Evolutionary conservation across 2,113 vertebrate species (phyloP), one percentile per base, ranked within the genome.

Genomic region (Pimephales promelas): DNA sequence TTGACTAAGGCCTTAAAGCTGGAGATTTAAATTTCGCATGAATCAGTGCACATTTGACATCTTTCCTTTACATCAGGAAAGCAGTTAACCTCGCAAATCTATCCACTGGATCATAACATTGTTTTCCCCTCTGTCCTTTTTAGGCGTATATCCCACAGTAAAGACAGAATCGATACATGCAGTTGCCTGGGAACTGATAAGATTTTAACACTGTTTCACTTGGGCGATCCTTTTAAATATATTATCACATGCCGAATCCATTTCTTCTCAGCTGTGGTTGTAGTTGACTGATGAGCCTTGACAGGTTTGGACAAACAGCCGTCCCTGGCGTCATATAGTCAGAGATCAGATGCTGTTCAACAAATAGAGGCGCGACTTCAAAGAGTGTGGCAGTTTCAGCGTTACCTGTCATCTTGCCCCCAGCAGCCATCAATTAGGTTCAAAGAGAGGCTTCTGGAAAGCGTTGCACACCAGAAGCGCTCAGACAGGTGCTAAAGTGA

Each of bases 241-340:
- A 85, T 88, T 74, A 56, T 86, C 83, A 85, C 86, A 85, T 76
- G 31, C 47, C 79, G 87, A 87, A n/a, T n/a, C 73, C 70, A 70
- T 71, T 68, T 81, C 62, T 71, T 75, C 62, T 56, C 14, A 5
- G 26, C 77, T 68, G 40, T 13, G 22, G 62, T n/a, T 73, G 77
- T 43, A 80, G 88, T 74, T 64, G 87, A 87, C 78, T 85, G 89
- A 85, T 91, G 83, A 88, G 72, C 76, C 56, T 28, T 90, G 89
- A 87, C 76, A 88, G 77, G 43, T 88, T 89, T 91, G 52, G 10
- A 86, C 82, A 86, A 82, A 77, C 85, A 79, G 84, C 71, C 85
- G 56, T 84, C 72, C 74, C 84, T 70, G 79, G 87, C 85, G 82
- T 85, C 83, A 76, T 81, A 86, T 81, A 83, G 84, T 79, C 71